These are phyloP conservation scores for Choristoneura fumiferana DNA, from an alignment of 1,140 invertebrate species.

Conservation along the genomic window DNA sequence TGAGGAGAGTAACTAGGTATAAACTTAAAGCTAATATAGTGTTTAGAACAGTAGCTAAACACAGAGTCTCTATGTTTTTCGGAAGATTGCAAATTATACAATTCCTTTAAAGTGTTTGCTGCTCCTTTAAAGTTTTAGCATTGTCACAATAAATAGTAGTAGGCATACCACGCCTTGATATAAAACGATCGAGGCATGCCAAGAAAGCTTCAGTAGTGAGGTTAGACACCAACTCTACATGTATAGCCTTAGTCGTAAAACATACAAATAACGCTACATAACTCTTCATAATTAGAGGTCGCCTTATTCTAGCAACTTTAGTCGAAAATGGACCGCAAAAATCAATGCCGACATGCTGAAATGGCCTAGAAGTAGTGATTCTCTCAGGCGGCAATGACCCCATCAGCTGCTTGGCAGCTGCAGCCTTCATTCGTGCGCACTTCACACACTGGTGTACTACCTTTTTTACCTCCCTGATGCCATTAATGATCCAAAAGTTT, in stretches of 20 bases:
- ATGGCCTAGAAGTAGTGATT: conserved; percentile 33
- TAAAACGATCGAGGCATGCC: conserved; percentile 38
- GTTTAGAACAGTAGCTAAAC: not conserved
- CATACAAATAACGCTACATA: conserved; percentile 55
- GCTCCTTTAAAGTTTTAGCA: conserved; percentile 28
- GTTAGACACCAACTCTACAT: conserved; percentile 50
- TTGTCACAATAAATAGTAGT: conserved; percentile 24
- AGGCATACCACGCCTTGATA: conserved; percentile 14
- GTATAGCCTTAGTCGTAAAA: conserved; percentile 46
- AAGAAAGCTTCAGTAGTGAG: conserved; percentile 46
- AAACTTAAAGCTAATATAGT: not conserved
- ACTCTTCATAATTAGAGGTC: conserved; percentile 33
- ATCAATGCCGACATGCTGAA: conserved; percentile 43
- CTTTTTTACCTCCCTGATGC: conserved; percentile 23
- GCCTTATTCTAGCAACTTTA: conserved; percentile 24
- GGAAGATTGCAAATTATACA: conserved; percentile 11
- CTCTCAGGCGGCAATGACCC: conserved; percentile 36
- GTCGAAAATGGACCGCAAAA: conserved; percentile 49
- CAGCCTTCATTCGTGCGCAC: conserved; percentile 23
- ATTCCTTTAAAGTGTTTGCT: conserved; percentile 16
- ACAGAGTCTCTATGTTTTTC: conserved; percentile 18
- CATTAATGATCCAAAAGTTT: conserved; percentile 32
- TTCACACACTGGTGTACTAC: conserved; percentile 26
- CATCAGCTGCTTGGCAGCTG: conserved; percentile 33
- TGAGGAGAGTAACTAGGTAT: not conserved